Evolutionary conservation across 2,113 vertebrate species (phyloP), one percentile per base, ranked within the genome.

Genomic region (Dolichotis patagonum): DNA sequence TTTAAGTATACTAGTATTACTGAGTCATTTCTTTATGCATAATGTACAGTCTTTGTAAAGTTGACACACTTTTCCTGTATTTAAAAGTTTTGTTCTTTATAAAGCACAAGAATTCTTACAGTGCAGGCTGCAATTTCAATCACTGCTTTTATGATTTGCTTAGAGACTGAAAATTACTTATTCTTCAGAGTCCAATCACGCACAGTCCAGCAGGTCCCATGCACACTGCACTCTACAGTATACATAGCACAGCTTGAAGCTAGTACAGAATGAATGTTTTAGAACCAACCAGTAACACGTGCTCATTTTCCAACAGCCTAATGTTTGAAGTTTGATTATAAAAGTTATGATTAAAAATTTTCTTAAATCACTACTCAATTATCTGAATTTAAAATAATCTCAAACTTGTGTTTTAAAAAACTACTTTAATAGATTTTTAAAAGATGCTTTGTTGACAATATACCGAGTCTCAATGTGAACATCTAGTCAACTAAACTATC

Each of bases 131-230:
- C 12, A 96, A 84, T 67, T 81, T 75, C 30, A 95, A 91, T 67
- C 5, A 87, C 52, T 60, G 75, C 73, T 41, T 87, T 94, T 90
- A 94, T 32, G 62, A 78, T 84, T 91, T 91, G 75, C 60, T 88
- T 90, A 85, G 58, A 28, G 17, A 85, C 54, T 95, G 41, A 85
- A 93, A 95, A 80, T 71, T 67, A 88, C 35, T 71, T 88, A 84
- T 73, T 93, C 71, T 80, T 71, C 4, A 11, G 28, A 38, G 26
- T 84, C 16, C 71, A 87, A 80, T 80, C 54, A 65, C 11, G 14
- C 38, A 78, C 65, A 93, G 54, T 77, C 43, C 60, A 56, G 8
- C 7, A 30, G 6, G 20, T 38, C 26, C 17, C 69, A 84, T 32
- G 12, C 52, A 58, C 5, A 58, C 32, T 32, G 20, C 8, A 75